Conservation (phyloP, 2,888 invertebrate species). For the Zaprionus lineosus region DNA sequence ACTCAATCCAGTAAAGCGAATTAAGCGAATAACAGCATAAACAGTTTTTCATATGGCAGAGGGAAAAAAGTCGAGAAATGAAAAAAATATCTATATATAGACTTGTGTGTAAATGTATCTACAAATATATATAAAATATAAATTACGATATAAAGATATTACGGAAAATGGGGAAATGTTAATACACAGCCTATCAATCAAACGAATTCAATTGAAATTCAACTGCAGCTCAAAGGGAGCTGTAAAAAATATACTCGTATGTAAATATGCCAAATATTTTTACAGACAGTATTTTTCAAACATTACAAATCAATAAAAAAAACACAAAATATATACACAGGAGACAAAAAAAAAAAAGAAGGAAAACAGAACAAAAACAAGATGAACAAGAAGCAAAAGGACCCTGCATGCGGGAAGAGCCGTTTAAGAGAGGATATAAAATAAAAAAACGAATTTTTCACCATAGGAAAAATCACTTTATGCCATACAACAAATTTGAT, state of each 20-base stretch:
- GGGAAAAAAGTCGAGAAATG: too few relatives aligned
- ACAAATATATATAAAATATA: conserved; percentile 11
- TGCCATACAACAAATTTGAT: conserved; percentile 44
- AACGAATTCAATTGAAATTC: conserved; percentile 55
- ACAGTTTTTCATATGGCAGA: conserved; percentile 18
- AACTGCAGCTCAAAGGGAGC: conserved; percentile 33
- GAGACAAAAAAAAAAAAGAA: neutral
- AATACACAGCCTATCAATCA: conserved; percentile 61
- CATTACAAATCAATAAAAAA: conserved; percentile 61
- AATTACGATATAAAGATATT: conserved; percentile 15
- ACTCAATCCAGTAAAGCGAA: conserved; percentile 29
- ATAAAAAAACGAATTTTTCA: conserved; percentile 42
- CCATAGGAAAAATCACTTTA: conserved; percentile 43
- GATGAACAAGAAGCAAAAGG: too few relatives aligned
- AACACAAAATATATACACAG: neutral
- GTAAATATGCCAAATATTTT: conserved; percentile 61
- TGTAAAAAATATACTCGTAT: conserved; percentile 17
- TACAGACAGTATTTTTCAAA: conserved; percentile 47
- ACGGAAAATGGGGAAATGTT: conserved; percentile 35
- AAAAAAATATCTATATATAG: too few relatives aligned
- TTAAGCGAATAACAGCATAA: conserved; percentile 28
- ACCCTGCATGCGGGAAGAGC: too few relatives aligned
- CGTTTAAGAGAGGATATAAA: conserved; percentile 10
- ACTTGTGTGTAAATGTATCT: too few relatives aligned
- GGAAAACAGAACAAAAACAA: conserved; percentile 28